Conservation (phyloP, 2,113 vertebrate species). For the Pelvicachromis taeniatus region DNA sequence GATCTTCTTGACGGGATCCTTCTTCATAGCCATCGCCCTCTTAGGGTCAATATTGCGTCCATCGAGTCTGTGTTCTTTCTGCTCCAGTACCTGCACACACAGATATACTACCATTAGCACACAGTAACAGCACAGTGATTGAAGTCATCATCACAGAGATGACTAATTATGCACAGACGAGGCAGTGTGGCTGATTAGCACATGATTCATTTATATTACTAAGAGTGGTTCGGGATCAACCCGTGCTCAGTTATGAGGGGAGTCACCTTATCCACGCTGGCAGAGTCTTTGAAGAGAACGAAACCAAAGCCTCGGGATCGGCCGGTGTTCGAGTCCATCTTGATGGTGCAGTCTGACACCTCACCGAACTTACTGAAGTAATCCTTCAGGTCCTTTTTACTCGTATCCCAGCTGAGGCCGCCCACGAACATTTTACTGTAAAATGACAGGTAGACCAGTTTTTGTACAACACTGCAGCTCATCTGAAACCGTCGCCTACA, state of each 20-base stretch:
- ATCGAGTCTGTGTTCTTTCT: constrained; percentile 94
- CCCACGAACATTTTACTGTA: constrained; percentile 98
- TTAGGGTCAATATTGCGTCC: constrained; percentile 96
- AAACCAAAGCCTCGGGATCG: constrained; percentile 97
- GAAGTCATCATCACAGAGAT: background rate
- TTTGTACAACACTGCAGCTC: background rate
- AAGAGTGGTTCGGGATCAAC: accelerated
- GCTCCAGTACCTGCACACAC: constrained; percentile 83
- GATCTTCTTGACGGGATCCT: constrained; percentile 95
- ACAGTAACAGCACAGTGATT: background rate
- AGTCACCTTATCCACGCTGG: constrained; percentile 91
- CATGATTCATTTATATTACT: background rate
- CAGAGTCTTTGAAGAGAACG: constrained; percentile 92
- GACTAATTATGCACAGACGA: background rate
- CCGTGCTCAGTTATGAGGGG: background rate
- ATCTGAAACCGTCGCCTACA: background rate
- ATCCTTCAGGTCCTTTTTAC: constrained; percentile 99
- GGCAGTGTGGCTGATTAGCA: background rate
- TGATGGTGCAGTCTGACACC: constrained; percentile 97
- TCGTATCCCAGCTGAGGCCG: constrained; percentile 98
- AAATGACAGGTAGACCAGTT: background rate
- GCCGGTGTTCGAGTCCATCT: constrained; percentile 95
- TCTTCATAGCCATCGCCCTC: constrained; percentile 98
- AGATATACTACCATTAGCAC: accelerated
- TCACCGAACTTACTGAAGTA: constrained; percentile 98